Evolutionary conservation across 64 coral and sea anemone species (phyloP), one percentile per base, ranked within the genome.

Genomic region (Anthopleura sola): DNA sequence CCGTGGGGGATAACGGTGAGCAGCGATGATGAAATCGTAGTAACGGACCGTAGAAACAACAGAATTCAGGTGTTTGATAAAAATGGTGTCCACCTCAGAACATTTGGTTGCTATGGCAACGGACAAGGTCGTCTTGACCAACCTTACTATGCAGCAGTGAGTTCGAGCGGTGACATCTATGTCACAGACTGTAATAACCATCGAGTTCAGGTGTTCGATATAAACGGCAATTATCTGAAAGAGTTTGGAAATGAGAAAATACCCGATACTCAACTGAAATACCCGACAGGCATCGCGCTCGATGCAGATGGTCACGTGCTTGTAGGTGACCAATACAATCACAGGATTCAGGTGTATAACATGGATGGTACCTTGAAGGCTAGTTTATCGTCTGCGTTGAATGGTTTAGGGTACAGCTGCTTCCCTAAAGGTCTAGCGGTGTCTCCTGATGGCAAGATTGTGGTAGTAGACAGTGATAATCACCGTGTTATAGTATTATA

Each of bases 111-210:
- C 86, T 86, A 94, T 89, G 97, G 97, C 39, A 74, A 87, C 75
- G 89, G 78, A 23, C 50, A 82, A 37, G 87, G 80, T 68, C 37
- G 92, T 12, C 78, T 99, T 18, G 90, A 95, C 76, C 90, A 92
- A 18, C 97, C 97, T 23, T 99, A 99, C 39, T 89, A 92, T 60
- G 97, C 92, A 5, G 82, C 88, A 2, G 90, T 92, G n/a, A 77
- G 86, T 54, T 53, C 92, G 9, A 87, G 66, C 3, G 93, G 97
- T 7, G 75, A 94, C 29, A 90, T 99, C 47, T 95, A 92, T 55
- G 87, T 99, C 84, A 95, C 97, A n/a, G 97, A 99, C 74, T 88
- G 87, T n/a, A 87, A 94, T 48, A 99, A 99, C 64, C 97, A 99
- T 39, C 62, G 93, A 3, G 84, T 99, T 11, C 93, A 99, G 88